A percentile compares a stretch with the other conserved stretches of the same genome.
These are phyloP conservation scores for Strigamia crassipes DNA, from an alignment of 2,888 invertebrate species.

Conservation along the genomic window DNA sequence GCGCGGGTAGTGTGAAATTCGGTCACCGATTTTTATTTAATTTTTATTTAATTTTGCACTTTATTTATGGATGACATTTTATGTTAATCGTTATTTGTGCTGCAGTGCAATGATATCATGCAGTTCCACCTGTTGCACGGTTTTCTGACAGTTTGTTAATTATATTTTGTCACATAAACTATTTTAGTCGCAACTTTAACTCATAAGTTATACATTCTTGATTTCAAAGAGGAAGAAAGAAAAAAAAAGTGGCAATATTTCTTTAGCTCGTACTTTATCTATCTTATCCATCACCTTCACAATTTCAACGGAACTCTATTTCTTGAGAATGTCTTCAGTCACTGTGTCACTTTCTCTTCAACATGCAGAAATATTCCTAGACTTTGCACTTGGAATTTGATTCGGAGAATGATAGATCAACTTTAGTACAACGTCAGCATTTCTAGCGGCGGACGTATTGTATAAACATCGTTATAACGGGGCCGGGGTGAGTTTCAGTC, in stretches of 20 bases:
- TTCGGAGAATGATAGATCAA: background rate
- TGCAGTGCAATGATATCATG: too few relatives aligned
- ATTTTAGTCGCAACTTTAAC: background rate
- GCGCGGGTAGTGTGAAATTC: too few relatives aligned
- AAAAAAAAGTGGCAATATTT: background rate
- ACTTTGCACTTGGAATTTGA: background rate
- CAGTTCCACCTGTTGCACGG: too few relatives aligned
- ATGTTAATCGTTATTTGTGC: too few relatives aligned
- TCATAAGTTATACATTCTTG: background rate
- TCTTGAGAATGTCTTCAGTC: background rate
- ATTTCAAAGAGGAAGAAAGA: background rate
- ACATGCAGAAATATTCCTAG: background rate
- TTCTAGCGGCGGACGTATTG: background rate
- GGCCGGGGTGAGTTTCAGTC: background rate
- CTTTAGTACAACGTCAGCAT: background rate
- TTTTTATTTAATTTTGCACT: too few relatives aligned
- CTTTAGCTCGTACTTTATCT: background rate
- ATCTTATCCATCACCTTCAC: background rate
- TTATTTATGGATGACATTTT: too few relatives aligned
- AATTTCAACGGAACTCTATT: background rate
- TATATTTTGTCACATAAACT: background rate
- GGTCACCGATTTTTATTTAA: too few relatives aligned
- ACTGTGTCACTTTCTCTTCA: background rate
- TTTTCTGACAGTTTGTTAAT: background rate
- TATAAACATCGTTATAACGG: background rate